Evolutionary conservation across 2,888 invertebrate species (phyloP).

Genomic region (Abrostola triplasia): DNA sequence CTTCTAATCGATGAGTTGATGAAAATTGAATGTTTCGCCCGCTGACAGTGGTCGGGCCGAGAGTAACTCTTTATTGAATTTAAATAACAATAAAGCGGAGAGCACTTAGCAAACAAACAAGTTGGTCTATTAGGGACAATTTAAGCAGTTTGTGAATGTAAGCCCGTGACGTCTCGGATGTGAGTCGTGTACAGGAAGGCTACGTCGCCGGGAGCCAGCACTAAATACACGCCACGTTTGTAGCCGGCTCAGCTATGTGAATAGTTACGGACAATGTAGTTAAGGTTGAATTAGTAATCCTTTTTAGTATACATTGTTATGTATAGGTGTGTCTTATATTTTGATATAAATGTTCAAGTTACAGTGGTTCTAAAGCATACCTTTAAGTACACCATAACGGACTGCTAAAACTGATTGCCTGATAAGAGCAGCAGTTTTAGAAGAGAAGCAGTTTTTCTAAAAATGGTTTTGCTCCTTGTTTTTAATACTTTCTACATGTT

Average conservation of each 20-base stretch:
- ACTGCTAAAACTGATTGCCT: no score
- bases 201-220: constrained; percentile 15
- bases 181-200: constrained; percentile 38
- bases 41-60: constrained; percentile 24
- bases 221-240: constrained; percentile 28
- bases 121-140: constrained; percentile 28
- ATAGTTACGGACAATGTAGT: constrained; percentile 9
- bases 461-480: no score
- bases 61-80: constrained; percentile 40
- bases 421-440: no score
- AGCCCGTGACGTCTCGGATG: constrained; percentile 36
- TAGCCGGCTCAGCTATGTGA: constrained; percentile 17
- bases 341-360: background rate
- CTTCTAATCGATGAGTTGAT: constrained; percentile 67
- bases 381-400: no score
- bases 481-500: no score
- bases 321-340: background rate
- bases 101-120: constrained; percentile 37
- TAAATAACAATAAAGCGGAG: constrained; percentile 38
- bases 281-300: constrained; percentile 9
- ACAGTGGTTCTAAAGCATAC: background rate
- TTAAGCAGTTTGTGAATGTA: constrained; percentile 31
- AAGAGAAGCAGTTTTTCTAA: no score
- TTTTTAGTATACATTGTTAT: background rate
- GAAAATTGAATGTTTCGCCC: constrained; percentile 59